A percentile compares a stretch with the other conserved stretches of the same genome.
phyloP scores from a whole-genome alignment of 1,140 invertebrate species.

The Zaprionus capensis region DNA sequence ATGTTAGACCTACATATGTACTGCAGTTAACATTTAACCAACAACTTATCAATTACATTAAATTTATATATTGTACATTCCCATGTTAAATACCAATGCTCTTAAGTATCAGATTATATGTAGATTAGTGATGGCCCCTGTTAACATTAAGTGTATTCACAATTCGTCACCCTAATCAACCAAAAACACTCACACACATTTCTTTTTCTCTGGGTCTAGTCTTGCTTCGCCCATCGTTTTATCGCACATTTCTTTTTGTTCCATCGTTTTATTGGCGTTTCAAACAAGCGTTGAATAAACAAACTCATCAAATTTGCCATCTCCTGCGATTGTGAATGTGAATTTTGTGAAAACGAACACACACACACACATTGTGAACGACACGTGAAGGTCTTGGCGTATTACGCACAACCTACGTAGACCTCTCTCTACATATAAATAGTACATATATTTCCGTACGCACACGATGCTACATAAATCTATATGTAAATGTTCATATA shows the following conservation, averaged over 20 bases:
- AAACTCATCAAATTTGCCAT: constrained; percentile 34
- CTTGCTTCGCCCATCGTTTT: constrained; percentile 3
- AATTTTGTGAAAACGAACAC: constrained; percentile 32
- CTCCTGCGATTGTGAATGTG: constrained; percentile 12
- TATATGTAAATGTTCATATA: constrained; percentile 19
- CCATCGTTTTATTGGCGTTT: constrained; percentile 38
- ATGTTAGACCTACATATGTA: no score
- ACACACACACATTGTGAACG: constrained; percentile 3
- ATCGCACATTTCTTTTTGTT: constrained; percentile 13
- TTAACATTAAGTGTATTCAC: neutral
- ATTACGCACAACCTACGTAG: constrained; percentile 7
- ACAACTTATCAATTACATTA: neutral
- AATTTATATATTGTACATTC: no score
- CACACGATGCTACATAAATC: constrained; percentile 10
- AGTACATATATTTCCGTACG: constrained; percentile 2
- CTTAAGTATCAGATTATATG: no score
- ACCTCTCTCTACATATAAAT: neutral
- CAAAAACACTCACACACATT: neutral
- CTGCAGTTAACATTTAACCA: no score
- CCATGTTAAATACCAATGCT: no score
- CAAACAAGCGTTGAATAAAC: constrained; percentile 42
- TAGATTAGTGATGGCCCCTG: no score
- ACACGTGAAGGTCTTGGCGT: constrained; percentile 44
- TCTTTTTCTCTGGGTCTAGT: constrained; percentile 4
- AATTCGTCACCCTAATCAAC: neutral